These are phyloP conservation scores for Scotopteryx bipunctaria DNA, from an alignment of 2,888 invertebrate species.

Conservation along the genomic window DNA sequence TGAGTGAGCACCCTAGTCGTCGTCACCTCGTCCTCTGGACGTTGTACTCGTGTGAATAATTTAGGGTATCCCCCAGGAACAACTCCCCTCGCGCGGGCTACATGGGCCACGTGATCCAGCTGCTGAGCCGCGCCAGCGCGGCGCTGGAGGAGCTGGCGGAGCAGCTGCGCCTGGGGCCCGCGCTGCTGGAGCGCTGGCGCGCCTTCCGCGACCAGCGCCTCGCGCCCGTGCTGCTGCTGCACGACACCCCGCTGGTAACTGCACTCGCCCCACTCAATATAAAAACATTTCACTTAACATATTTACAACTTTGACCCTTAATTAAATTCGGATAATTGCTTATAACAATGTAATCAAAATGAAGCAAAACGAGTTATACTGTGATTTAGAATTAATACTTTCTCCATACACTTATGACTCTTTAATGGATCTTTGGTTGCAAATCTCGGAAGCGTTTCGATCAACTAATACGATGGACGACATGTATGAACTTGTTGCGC, in stretches of 20 bases:
- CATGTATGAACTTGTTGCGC: too few relatives aligned
- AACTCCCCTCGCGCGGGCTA: slow-evolving; percentile 71
- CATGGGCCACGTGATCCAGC: slow-evolving; percentile 85
- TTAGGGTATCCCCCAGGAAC: slow-evolving; percentile 12
- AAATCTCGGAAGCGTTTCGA: too few relatives aligned
- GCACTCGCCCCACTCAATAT: too few relatives aligned
- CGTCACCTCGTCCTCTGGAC: not conserved
- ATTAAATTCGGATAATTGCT: too few relatives aligned
- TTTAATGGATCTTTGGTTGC: too few relatives aligned
- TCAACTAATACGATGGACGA: too few relatives aligned
- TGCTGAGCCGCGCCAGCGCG: slow-evolving; percentile 44
- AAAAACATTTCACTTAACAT: too few relatives aligned
- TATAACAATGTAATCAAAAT: too few relatives aligned
- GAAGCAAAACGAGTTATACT: too few relatives aligned
- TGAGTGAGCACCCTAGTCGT: slow-evolving; percentile 75
- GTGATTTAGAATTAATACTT: too few relatives aligned
- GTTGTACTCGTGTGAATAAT: not conserved
- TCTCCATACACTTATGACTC: too few relatives aligned
- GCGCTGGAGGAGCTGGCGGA: slow-evolving; percentile 41
- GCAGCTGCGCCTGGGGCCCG: slow-evolving; percentile 14
- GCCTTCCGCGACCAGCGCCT: slow-evolving; percentile 36
- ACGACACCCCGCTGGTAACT: slow-evolving; percentile 57
- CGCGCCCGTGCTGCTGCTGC: slow-evolving; percentile 48
- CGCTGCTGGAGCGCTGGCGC: slow-evolving; percentile 43
- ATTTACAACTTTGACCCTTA: too few relatives aligned